These are phyloP conservation scores for Eospalax fontanierii DNA, from an alignment of 2,797 vertebrate species.

Conservation along the genomic window DNA sequence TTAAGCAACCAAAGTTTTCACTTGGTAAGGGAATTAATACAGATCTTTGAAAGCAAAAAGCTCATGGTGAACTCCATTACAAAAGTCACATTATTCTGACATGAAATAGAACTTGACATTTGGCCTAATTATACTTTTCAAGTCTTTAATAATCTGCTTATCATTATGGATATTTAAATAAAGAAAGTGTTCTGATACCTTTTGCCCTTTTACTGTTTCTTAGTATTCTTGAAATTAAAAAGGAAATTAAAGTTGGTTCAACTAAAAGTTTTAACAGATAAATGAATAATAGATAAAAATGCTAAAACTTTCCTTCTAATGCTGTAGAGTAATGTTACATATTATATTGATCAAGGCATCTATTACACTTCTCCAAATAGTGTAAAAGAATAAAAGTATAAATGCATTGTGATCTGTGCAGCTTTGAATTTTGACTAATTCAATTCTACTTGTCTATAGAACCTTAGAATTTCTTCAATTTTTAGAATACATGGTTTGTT, in stretches of 20 bases:
- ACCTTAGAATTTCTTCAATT: constrained; percentile 80
- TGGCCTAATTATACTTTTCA: constrained; percentile 71
- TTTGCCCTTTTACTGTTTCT: constrained; percentile 80
- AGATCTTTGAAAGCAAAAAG: constrained; percentile 59
- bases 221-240: constrained; percentile 74
- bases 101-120: constrained; percentile 82
- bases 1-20: constrained; percentile 24
- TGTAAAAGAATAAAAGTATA: constrained; percentile 72
- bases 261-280: constrained; percentile 70
- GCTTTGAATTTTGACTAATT: constrained; percentile 81
- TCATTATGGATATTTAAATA: constrained; percentile 82
- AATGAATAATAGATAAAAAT: constrained; percentile 75
- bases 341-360: constrained; percentile 27
- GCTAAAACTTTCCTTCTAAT: constrained; percentile 21
- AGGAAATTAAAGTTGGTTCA: constrained; percentile 76
- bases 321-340: constrained; percentile 14
- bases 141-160: constrained; percentile 82
- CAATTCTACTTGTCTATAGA: constrained; percentile 78
- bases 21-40: constrained; percentile 58
- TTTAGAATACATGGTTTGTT: constrained; percentile 65
- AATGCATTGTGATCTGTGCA: constrained; percentile 64
- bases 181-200: constrained; percentile 78
- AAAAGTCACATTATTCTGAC: constrained; percentile 81
- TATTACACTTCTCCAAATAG: constrained; percentile 67
- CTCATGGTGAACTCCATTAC: constrained; percentile 64